These are phyloP conservation scores for Zaprionus camerounensis DNA, from an alignment of 1,140 invertebrate genomes.

Conservation along the genomic window DNA sequence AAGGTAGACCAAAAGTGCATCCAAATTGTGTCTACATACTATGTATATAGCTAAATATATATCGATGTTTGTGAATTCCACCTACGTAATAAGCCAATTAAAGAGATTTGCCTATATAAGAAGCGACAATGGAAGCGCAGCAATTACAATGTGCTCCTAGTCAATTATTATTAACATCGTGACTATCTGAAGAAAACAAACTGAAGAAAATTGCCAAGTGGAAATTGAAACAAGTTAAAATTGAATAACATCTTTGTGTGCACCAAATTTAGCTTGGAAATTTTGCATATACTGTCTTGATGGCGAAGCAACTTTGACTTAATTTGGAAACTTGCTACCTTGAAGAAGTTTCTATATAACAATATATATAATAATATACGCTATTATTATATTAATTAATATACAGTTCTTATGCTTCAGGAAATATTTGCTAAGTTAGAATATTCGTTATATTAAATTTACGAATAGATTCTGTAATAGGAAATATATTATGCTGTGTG, in stretches of 20 bases:
- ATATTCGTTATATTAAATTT: not conserved
- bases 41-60: not conserved
- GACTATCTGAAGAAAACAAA: constrained; percentile 1
- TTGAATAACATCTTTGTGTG: too few species aligned
- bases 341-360: too few species aligned
- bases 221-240: not conserved
- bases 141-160: not conserved
- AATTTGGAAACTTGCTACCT: too few species aligned
- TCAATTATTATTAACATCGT: constrained; percentile 1
- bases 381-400: too few species aligned
- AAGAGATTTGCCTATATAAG: not conserved
- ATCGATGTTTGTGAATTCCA: not conserved
- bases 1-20: constrained; percentile 46
- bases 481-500: not conserved
- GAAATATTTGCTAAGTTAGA: not conserved
- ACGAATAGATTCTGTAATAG: not conserved
- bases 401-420: not conserved
- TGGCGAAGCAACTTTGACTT: too few species aligned
- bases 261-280: too few species aligned
- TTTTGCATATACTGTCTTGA: too few species aligned
- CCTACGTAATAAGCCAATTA: constrained; percentile 1
- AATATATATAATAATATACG: too few species aligned
- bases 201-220: not conserved
- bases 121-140: not conserved
- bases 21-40: not conserved